Evolutionary conservation across 23 tunicate species (phyloP).

Genomic region (Halocynthia aurantium): DNA sequence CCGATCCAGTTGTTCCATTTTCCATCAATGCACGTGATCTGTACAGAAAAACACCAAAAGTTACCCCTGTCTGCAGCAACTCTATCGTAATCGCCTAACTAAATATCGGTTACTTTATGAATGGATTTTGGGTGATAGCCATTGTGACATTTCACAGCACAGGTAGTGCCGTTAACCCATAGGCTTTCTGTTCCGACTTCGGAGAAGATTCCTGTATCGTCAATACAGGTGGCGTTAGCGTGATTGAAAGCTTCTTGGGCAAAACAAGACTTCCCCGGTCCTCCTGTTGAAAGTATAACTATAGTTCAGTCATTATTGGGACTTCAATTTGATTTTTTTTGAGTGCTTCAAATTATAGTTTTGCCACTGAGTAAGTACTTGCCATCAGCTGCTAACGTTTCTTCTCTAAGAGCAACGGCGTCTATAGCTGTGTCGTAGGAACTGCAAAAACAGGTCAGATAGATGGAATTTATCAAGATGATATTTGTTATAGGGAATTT

Average conservation of each 20-base stretch:
- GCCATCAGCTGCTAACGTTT: no score
- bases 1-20: background rate
- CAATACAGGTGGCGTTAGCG: background rate
- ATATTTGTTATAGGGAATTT: background rate
- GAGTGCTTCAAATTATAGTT: no score
- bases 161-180: background rate
- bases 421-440: background rate
- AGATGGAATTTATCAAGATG: background rate
- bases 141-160: background rate
- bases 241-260: background rate
- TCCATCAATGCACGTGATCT: background rate
- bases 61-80: no score
- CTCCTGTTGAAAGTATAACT: no score
- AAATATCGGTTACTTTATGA: background rate
- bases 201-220: background rate
- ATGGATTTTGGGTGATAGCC: background rate
- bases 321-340: no score
- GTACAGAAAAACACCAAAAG: background rate
- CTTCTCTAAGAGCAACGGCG: background rate
- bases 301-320: no score
- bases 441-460: background rate
- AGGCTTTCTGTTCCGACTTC: background rate
- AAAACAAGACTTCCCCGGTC: no score
- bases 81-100: background rate
- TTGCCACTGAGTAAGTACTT: no score